Evolutionary conservation across 2,113 vertebrate species (phyloP), one percentile per base, ranked within the genome.

Genomic region (Agapornis roseicollis): DNA sequence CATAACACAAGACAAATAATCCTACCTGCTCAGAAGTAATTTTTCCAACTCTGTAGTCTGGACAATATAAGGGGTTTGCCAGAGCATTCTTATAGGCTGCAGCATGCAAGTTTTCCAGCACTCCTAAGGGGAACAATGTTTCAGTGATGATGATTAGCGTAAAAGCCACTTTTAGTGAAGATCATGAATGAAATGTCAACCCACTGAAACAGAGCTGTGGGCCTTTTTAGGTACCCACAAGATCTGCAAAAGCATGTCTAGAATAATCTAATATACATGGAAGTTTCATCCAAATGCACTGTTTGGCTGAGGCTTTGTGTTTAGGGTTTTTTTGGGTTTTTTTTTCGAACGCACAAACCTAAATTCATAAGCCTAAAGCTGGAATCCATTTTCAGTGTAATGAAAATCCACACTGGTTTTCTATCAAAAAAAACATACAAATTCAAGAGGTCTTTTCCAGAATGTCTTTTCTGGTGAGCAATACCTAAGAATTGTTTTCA

Each of bases 61-160:
- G 99, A 96, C 99, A 99, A 92, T 99, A 99, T 55, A 99, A 97
- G 25, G 99, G 98, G 96, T 99, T 99, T 89, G 98, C 97, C 80
- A 99, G 98, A 60, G 99, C 91, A 46, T 99, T 99, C 96, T 98
- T 98, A 77, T 99, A 99, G 87, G 99, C 99, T 35, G 97, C 98
- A 84, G 96, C 97, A 82, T 99, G 99, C 86, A 99, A 95, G 90
- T 98, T 98, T 96, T 99, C 99, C 86, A 99, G 92, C 85, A 99
- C 90, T 94, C 91, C 99, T 99, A 88, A 22, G 24, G 93, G 20
- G 29, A 91, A 86, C 27, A 69, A 66, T 84, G 29, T 87, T 83
- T 78, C 33, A 78, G 20, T 17, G 8, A 69, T 29, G 31, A 63
- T 14, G 29, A 81, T 85, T 85, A 97, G 82, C 1, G 0, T 11